Conservation (phyloP, 2,888 invertebrate species). For the Cepaea hortensis region DNA sequence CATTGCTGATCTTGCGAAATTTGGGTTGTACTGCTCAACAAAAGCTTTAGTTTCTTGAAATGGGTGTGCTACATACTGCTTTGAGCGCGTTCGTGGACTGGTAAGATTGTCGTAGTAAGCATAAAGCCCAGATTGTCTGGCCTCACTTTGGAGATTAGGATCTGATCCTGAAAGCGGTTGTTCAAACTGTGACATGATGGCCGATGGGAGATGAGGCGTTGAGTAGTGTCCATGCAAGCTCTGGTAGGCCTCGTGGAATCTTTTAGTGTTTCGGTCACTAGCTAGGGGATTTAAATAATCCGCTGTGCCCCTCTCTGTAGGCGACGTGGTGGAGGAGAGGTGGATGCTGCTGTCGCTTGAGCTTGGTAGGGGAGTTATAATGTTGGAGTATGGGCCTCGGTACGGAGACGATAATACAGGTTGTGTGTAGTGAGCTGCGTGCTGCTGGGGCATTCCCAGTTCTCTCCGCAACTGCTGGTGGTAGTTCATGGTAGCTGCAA, state of each 20-base stretch:
- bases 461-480: conserved; percentile 47
- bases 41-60: conserved; percentile 18
- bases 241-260: conserved; percentile 41
- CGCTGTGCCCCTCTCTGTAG: background rate
- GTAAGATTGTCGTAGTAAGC: conserved; percentile 42
- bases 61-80: background rate
- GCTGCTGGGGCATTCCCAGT: conserved; percentile 42
- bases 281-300: background rate
- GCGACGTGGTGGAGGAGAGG: conserved; percentile 11
- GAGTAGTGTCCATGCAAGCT: conserved; percentile 44
- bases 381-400: conserved; percentile 22
- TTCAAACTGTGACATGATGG: conserved; percentile 25
- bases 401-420: background rate
- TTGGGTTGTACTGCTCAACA: conserved; percentile 5
- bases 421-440: background rate
- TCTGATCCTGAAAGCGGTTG: conserved; percentile 44
- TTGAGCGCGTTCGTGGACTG: background rate
- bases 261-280: conserved; percentile 20
- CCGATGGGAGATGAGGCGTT: conserved; percentile 44
- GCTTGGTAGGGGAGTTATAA: conserved; percentile 36
- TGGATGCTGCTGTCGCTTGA: conserved; percentile 32
- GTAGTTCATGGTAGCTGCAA: conserved; percentile 42
- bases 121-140: conserved; percentile 19
- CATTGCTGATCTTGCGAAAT: background rate
- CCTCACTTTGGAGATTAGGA: conserved; percentile 41